phyloP scores from a whole-genome alignment of 53 echinoderm and acorn worm species.

The Luidia sarsii region DNA sequence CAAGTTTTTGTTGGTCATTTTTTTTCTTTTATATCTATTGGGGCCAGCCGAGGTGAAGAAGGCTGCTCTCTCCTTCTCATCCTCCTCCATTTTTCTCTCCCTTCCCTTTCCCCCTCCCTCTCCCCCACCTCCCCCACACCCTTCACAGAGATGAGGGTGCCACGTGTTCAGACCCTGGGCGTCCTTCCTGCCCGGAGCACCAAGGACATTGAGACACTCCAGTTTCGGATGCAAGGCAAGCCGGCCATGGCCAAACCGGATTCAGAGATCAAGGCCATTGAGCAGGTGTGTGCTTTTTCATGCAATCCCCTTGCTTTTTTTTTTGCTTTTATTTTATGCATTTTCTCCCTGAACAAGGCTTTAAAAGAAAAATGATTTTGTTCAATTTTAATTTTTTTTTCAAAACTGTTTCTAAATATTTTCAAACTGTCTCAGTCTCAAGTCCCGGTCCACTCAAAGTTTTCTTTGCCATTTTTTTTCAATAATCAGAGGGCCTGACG shows the following conservation, averaged over 20 bases:
- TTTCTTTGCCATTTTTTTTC: no score
- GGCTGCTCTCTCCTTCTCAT: no score
- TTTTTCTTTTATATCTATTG: no score
- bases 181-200: constrained; percentile 87
- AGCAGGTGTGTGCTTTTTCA: constrained; percentile 64
- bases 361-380: no score
- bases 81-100: no score
- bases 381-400: no score
- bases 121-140: neutral
- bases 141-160: constrained; percentile 78
- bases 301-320: no score
- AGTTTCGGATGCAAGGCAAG: constrained; percentile 88
- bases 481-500: no score
- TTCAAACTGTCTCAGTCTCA: neutral
- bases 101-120: neutral
- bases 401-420: neutral
- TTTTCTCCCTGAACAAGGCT: neutral
- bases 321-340: neutral
- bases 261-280: constrained; percentile 73
- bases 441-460: no score
- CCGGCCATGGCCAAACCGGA: constrained; percentile 66
- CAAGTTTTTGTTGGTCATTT: no score
- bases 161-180: constrained; percentile 77
- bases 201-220: constrained; percentile 56
- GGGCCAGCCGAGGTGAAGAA: no score